Conservation (phyloP, 2,113 vertebrate genomes). For the Scartelaos histophorus region DNA sequence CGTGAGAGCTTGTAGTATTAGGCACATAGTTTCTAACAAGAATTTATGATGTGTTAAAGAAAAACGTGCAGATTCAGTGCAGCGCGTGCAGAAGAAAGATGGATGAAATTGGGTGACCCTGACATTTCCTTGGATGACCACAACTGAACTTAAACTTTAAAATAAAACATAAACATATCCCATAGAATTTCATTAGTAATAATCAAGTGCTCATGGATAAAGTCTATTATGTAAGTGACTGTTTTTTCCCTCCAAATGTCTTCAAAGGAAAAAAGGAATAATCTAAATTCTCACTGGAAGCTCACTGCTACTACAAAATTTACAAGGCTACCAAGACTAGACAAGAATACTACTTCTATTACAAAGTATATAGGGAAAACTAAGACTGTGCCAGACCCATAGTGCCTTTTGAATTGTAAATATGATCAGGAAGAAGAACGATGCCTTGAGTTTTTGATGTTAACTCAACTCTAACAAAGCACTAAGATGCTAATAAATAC, state of each 20-base stretch:
- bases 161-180: neutral
- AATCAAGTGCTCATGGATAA: neutral
- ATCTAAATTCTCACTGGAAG: neutral
- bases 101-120: constrained; percentile 47
- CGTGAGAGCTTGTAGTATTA: constrained; percentile 45
- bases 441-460: neutral
- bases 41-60: constrained; percentile 40
- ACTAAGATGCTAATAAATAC: too few species aligned
- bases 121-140: constrained; percentile 33
- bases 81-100: constrained; percentile 40
- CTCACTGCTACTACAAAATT: neutral
- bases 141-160: neutral
- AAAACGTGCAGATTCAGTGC: constrained; percentile 54
- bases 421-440: neutral
- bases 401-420: neutral
- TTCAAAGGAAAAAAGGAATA: neutral
- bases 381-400: neutral
- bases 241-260: too few species aligned
- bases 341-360: neutral
- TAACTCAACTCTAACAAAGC: neutral
- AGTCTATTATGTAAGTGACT: neutral
- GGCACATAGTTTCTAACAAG: constrained; percentile 42
- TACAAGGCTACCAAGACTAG: neutral
- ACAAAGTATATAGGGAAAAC: neutral
- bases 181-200: neutral